Evolutionary conservation across 2,797 vertebrate genomes (phyloP).

Genomic region (Lepilemur septentrionalis): DNA sequence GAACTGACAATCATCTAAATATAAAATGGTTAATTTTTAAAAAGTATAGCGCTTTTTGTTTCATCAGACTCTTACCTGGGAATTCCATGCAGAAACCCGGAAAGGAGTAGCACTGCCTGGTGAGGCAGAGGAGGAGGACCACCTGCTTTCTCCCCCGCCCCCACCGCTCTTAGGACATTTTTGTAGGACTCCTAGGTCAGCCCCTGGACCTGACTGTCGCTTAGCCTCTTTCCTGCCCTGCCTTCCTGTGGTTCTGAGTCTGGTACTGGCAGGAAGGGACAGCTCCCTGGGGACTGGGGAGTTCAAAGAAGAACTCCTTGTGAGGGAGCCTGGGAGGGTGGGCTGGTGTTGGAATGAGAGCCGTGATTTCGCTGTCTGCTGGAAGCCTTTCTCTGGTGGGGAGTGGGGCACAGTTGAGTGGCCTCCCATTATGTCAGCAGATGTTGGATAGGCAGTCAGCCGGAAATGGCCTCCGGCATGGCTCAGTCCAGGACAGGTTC

Average conservation of each 20-base stretch:
- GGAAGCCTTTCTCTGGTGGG: background rate
- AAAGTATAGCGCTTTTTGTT: background rate
- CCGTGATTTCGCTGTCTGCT: background rate
- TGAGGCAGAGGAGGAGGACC: background rate
- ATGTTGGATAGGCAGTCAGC: background rate
- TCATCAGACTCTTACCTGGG: background rate
- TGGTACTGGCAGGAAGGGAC: background rate
- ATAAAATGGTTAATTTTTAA: background rate
- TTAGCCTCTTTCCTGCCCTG: background rate
- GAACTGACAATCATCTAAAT: background rate
- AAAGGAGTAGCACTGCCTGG: background rate
- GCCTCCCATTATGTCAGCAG: background rate
- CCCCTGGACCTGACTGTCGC: background rate
- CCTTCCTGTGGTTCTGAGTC: background rate
- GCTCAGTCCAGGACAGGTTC: background rate
- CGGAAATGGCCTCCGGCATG: background rate
- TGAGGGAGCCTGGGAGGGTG: background rate
- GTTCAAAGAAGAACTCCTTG: background rate
- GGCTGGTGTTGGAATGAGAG: background rate
- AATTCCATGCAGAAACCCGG: background rate
- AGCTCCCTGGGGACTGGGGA: background rate
- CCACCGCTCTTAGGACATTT: background rate
- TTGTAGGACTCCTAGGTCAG: background rate
- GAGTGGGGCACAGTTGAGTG: background rate
- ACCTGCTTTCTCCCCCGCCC: background rate